Evolutionary conservation across 2,888 invertebrate species (phyloP).

Genomic region (Ophioninae sp.): DNA sequence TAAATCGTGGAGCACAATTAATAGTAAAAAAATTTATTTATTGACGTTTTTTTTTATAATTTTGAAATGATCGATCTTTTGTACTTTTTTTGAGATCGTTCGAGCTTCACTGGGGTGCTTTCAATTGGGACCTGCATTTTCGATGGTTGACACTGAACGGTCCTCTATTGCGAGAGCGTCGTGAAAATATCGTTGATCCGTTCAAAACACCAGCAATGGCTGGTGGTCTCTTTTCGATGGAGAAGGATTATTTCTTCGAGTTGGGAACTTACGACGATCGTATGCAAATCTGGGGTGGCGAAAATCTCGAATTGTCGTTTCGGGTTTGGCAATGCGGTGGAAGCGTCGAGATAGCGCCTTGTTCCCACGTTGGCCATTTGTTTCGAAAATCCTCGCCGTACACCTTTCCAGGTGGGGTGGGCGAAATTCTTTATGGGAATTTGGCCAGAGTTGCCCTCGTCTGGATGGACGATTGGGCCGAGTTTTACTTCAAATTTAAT

Average conservation of each 20-base stretch:
- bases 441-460: constrained; percentile 96
- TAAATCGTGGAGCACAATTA: too few relatives aligned
- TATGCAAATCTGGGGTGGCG: constrained; percentile 98
- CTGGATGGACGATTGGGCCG: constrained; percentile 99
- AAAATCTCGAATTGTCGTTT: constrained; percentile 98
- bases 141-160: constrained; percentile 91
- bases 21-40: not conserved
- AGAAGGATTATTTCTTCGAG: constrained; percentile 92
- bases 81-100: constrained; percentile 86
- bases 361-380: constrained; percentile 96
- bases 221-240: constrained; percentile 95
- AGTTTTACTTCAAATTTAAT: constrained; percentile 94
- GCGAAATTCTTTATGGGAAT: constrained; percentile 93
- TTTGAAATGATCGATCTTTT: too few relatives aligned
- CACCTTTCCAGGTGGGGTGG: constrained; percentile 95
- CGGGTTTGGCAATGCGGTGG: constrained; percentile 98
- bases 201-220: constrained; percentile 96
- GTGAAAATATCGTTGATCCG: constrained; percentile 86
- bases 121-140: constrained; percentile 98
- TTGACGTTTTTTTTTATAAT: too few relatives aligned
- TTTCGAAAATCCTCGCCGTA: constrained; percentile 97
- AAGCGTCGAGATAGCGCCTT: constrained; percentile 93
- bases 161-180: constrained; percentile 84
- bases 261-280: constrained; percentile 88
- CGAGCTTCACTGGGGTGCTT: constrained; percentile 98